Base-by-base conservation (phyloP, 2,888 invertebrate species). In the Branchipolynoe longqiensis region DNA sequence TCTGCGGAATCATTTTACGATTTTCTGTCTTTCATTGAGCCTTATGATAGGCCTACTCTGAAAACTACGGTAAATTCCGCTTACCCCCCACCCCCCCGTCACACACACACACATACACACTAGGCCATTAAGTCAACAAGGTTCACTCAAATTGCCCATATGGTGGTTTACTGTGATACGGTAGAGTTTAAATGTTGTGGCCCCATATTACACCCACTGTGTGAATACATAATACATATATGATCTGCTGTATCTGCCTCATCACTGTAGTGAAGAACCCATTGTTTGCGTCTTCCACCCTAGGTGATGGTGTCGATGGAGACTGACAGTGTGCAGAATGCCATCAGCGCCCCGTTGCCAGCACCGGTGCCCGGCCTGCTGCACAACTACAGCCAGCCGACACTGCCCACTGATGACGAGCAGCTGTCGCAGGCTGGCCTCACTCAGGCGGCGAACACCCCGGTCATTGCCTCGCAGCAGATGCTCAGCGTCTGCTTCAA, bases 401-500 rank as follows among this genome's bases (percentile, higher is more conserved):
- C 82, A 18, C 84, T 87, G 0, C 78, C 91, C 0, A 89, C 91
- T 6, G 90, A 91, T 62, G 92, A 92, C 87, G 91, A 92, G 85
- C 91, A 92, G 78, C 83, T 92, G 58, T 87, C 89, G 8, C 91
- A 92, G 28, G 89, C 89, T 28, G 85, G 78, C 36, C 59, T 85
- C 41, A 38, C 86, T 6, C 48, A 40, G 78, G 54, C 22, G 41
- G 22, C 31, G 18, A 33, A 54, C 18, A 41, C 82, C 33, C 85
- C 83, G 54, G 40, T 74, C 41, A 87, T 89, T 33, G 90, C 91
- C 31, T 91, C 92, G 3, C 54, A 85, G 58, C 91, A 95, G 84
- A 96, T 96, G 96, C 94, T 96, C 87, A 95, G 95, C 54, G 94
- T 95, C 88, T 96, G 96, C 88, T 96, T 96, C 90, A 95, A 96